Percentiles rank a stretch among this genome's conserved stretches.
Evolutionary conservation across 2,113 vertebrate genomes (phyloP).

Genomic region (Macquaria ambigua): DNA sequence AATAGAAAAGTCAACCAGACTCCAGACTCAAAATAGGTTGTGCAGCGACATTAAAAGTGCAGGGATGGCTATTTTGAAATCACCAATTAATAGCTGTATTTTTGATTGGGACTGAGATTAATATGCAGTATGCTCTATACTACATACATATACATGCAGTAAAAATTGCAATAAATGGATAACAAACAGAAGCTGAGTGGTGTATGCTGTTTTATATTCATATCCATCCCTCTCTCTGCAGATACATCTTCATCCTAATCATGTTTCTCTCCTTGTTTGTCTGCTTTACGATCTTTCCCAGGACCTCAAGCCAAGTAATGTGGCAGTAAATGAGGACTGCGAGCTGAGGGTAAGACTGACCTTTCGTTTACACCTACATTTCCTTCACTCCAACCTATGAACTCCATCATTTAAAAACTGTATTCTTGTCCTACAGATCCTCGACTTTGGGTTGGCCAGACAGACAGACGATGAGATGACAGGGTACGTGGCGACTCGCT

Average conservation of each 20-base stretch:
- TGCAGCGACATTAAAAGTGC: not conserved
- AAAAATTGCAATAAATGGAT: not conserved
- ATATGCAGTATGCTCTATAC: not conserved
- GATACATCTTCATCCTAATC: conserved; percentile 3
- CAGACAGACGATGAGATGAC: conserved; percentile 99
- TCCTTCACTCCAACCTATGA: not conserved
- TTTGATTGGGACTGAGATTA: not conserved
- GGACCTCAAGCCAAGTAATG: conserved; percentile 98
- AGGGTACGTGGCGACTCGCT: conserved; percentile 96
- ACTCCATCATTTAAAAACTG: not conserved
- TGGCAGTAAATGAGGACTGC: conserved; percentile 98
- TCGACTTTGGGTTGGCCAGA: conserved; percentile 96
- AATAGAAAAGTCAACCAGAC: not conserved
- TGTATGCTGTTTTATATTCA: conserved; percentile 1
- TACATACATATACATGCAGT: too few species aligned
- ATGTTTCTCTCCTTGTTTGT: conserved; percentile 17
- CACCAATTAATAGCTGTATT: not conserved
- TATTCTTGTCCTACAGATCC: conserved; percentile 85
- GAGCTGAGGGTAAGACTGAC: conserved; percentile 90
- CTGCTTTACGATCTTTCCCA: conserved; percentile 57
- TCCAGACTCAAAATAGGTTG: not conserved
- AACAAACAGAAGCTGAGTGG: not conserved
- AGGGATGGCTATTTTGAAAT: not conserved
- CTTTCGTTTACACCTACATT: not conserved
- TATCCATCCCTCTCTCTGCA: not conserved